Conservation (phyloP, 2,888 invertebrate species). For the Brachyptera putata region DNA sequence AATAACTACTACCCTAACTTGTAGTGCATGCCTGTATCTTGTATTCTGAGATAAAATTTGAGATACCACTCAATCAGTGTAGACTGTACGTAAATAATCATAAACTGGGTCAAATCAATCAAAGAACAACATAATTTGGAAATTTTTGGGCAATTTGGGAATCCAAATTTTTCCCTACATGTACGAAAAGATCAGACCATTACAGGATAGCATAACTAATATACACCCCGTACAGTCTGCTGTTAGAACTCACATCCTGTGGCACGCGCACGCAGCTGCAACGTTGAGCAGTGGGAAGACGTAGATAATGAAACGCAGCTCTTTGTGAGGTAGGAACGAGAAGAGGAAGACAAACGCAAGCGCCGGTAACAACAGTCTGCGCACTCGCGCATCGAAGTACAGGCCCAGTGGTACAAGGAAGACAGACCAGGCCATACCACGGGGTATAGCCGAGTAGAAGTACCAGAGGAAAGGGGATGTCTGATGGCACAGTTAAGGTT, state of each 20-base stretch:
- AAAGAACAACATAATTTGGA: too few species aligned
- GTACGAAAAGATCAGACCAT: too few species aligned
- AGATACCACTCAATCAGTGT: too few species aligned
- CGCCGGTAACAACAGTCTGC: slow-evolving; percentile 65
- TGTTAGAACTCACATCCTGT: slow-evolving; percentile 76
- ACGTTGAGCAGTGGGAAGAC: slow-evolving; percentile 92
- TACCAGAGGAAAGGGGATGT: slow-evolving; percentile 96
- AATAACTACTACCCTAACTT: too few species aligned
- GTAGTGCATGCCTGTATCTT: too few species aligned
- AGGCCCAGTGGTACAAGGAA: slow-evolving; percentile 74
- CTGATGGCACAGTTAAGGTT: slow-evolving; percentile 51
- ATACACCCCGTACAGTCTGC: too few species aligned
- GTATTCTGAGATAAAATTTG: too few species aligned
- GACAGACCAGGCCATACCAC: slow-evolving; percentile 79
- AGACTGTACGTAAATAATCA: too few species aligned
- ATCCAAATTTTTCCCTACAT: too few species aligned
- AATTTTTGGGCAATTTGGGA: too few species aligned
- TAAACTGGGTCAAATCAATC: too few species aligned
- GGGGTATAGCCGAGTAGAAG: slow-evolving; percentile 93
- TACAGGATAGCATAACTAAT: too few species aligned
- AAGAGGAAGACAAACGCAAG: slow-evolving; percentile 81
- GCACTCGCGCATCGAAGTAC: slow-evolving; percentile 65
- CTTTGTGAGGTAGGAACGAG: slow-evolving; percentile 96
- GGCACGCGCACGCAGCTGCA: slow-evolving; percentile 81
- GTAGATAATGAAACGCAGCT: slow-evolving; percentile 95